These are phyloP conservation scores for Huso huso DNA, from an alignment of 2,797 vertebrate species.

Conservation along the genomic window DNA sequence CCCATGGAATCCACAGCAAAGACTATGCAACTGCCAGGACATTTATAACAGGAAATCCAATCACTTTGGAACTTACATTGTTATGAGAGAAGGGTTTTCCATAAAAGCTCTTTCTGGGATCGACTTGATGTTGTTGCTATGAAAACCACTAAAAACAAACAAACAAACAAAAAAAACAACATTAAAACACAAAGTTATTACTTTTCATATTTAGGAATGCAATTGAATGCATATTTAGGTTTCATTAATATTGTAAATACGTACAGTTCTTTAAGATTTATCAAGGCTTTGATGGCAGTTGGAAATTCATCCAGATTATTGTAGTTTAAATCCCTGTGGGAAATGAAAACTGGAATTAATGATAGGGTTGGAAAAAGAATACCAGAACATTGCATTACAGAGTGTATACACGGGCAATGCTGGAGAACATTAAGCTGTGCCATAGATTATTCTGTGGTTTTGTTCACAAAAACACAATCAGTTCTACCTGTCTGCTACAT, in stretches of 20 bases:
- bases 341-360: neutral
- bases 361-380: too few relatives aligned
- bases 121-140: constrained; percentile 86
- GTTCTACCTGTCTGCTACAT: too few relatives aligned
- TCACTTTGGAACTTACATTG: constrained; percentile 68
- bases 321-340: constrained; percentile 83
- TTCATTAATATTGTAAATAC: constrained; percentile 37
- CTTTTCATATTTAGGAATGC: too few relatives aligned
- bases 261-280: constrained; percentile 88
- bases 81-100: constrained; percentile 81
- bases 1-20: too few relatives aligned
- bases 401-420: too few relatives aligned
- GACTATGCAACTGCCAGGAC: too few relatives aligned
- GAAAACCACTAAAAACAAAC: constrained; percentile 73
- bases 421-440: too few relatives aligned
- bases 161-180: constrained; percentile 3
- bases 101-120: constrained; percentile 86
- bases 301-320: constrained; percentile 86
- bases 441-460: too few relatives aligned
- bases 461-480: too few relatives aligned
- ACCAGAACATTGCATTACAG: too few relatives aligned
- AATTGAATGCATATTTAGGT: neutral
- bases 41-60: neutral
- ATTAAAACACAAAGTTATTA: too few relatives aligned
- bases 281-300: constrained; percentile 68